phyloP scores from a whole-genome alignment of 2,797 vertebrate species.

The Enteromius paludinosus region DNA sequence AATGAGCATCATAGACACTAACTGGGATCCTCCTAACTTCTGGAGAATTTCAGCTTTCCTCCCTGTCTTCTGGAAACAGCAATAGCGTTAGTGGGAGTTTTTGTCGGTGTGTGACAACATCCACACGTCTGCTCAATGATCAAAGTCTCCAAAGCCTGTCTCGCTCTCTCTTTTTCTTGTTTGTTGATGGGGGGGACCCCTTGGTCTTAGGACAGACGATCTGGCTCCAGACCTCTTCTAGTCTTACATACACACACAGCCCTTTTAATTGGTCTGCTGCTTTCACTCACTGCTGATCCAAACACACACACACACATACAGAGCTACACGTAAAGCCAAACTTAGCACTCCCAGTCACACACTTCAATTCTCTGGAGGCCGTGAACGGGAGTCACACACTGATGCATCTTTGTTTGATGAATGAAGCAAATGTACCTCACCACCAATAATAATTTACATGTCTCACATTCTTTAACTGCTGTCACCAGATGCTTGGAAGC shows the following conservation, averaged over 20 bases:
- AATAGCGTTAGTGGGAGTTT: slow-evolving; percentile 57
- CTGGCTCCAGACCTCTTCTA: slow-evolving; percentile 71
- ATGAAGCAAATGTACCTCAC: slow-evolving; percentile 33
- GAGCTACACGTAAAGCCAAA: slow-evolving; percentile 24
- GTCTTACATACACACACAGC: slow-evolving; percentile 50
- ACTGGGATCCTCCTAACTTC: not conserved
- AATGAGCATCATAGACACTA: not conserved
- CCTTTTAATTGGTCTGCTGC: slow-evolving; percentile 49
- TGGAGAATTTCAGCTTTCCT: slow-evolving; percentile 54
- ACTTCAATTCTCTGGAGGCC: slow-evolving; percentile 25
- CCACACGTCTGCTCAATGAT: slow-evolving; percentile 75
- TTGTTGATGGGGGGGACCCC: slow-evolving; percentile 72
- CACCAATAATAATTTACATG: slow-evolving; percentile 43
- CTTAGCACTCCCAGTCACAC: slow-evolving; percentile 26
- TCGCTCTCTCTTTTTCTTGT: slow-evolving; percentile 68
- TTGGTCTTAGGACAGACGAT: slow-evolving; percentile 71
- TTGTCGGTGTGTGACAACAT: slow-evolving; percentile 65
- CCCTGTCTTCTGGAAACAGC: slow-evolving; percentile 55
- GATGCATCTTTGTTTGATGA: slow-evolving; percentile 31
- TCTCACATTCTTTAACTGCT: slow-evolving; percentile 41
- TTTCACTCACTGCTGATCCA: slow-evolving; percentile 51
- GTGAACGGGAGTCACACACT: not conserved
- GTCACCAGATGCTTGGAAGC: slow-evolving; percentile 39
- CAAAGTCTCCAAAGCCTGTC: slow-evolving; percentile 66
- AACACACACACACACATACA: slow-evolving; percentile 61